Base-by-base conservation (phyloP, 2,797 vertebrate genomes). In the Semotilus atromaculatus region DNA sequence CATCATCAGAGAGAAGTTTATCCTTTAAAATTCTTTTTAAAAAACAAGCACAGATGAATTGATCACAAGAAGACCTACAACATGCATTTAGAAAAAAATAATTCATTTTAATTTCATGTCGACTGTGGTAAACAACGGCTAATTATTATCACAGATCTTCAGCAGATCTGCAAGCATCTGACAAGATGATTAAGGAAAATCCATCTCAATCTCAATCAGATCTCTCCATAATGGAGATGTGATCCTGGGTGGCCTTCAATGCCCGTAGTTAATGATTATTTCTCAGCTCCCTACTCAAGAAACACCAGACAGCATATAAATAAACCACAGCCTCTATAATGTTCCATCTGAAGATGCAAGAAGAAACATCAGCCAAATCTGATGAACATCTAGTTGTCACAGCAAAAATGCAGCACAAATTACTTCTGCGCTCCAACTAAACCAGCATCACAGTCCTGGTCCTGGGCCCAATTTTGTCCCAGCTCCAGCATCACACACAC, bases 401-500 rank as follows among this genome's bases (percentile, higher is more conserved):
- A 14, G 23, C 38, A 71, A 43, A 71, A 78, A 55, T 58, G 19
- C 10, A 34, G 62, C 62, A 64, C 29, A 31, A 31, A 31, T 68
- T 11, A 21, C 19, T 38, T 36, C 11, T 64, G 58, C 19, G 5
- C n/a, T 31, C 58, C 38, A 31, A 14, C 38, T 60, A 78, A 78
- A 62, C 18, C n/a, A 60, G 75, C 18, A 45, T 45, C 2, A 26
- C 36, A 77, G n/a, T 60, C 23, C 38, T 64, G 31, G 31, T 60
- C 23, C 38, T 64, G 31, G 31, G 48, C 73, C 21, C 73, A 76
- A 34, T n/a, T 55, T 75, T 58, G 51, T 38, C 11, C 31, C 6
- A 51, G 40, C 43, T n/a, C 34, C 34, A 58, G 62, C 5, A 48
- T 45, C 21, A 60, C 64, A 76, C 72, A 87, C 92, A 99, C 98